phyloP scores from a whole-genome alignment of 2,113 vertebrate species.

The Ochotona curzoniae region DNA sequence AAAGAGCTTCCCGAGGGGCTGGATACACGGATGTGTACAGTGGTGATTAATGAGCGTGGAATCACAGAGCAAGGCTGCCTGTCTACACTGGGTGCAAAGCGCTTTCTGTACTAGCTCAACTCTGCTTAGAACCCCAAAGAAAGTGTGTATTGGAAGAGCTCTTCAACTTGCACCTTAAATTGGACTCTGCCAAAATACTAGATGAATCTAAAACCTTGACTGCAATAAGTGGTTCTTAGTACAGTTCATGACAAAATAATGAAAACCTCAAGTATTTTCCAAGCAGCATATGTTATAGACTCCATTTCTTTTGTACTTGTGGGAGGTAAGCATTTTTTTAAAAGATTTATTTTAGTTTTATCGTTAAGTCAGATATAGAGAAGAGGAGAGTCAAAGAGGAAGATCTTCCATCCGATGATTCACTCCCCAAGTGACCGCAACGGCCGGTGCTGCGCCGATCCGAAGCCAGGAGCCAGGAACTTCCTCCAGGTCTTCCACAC shows the following conservation, averaged over 20 bases:
- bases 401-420: too few relatives aligned
- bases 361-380: too few relatives aligned
- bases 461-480: too few relatives aligned
- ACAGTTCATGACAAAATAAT: constrained; percentile 78
- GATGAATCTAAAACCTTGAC: constrained; percentile 71
- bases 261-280: constrained; percentile 67
- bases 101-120: constrained; percentile 70
- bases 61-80: constrained; percentile 75
- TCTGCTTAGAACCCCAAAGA: constrained; percentile 68
- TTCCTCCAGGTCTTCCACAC: too few relatives aligned
- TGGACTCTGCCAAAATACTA: constrained; percentile 64
- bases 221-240: constrained; percentile 77
- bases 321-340: constrained; percentile 53
- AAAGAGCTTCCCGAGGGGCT: constrained; percentile 52
- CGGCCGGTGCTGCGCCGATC: too few relatives aligned
- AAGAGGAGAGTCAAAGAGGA: too few relatives aligned
- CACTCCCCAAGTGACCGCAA: too few relatives aligned
- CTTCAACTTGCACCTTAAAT: constrained; percentile 76
- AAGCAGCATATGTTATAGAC: constrained; percentile 56
- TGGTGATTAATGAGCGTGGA: constrained; percentile 62
- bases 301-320: constrained; percentile 54
- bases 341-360: too few relatives aligned
- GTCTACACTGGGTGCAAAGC: constrained; percentile 78
- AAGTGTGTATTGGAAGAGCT: constrained; percentile 57
- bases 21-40: constrained; percentile 80